phyloP scores from a whole-genome alignment of 2,888 invertebrate species.

The Mesorhabditis spiculigera region DNA sequence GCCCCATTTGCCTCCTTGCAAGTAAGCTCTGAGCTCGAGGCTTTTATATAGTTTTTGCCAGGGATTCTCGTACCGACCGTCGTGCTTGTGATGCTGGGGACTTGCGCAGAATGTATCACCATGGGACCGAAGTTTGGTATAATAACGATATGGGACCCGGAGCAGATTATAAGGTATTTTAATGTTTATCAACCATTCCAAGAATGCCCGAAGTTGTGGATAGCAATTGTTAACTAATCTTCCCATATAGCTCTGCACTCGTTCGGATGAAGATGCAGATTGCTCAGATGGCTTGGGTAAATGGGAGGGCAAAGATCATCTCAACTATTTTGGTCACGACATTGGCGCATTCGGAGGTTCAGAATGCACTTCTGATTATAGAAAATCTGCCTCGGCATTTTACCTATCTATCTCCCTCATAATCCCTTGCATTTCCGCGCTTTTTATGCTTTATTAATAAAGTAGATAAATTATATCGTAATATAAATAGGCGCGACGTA shows the following conservation, averaged over 20 bases:
- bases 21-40: slow-evolving; percentile 7
- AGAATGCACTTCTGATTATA: neutral
- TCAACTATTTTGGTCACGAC: slow-evolving; percentile 15
- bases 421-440: too few species aligned
- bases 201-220: too few species aligned
- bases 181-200: neutral
- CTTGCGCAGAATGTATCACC: slow-evolving; percentile 19
- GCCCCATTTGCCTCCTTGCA: slow-evolving; percentile 31
- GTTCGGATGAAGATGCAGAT: slow-evolving; percentile 17
- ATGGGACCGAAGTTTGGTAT: slow-evolving; percentile 25
- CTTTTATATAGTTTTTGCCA: neutral
- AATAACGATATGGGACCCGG: slow-evolving; percentile 17
- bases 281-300: slow-evolving; percentile 14
- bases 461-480: too few species aligned
- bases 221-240: neutral
- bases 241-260: slow-evolving; percentile 9
- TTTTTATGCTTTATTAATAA: too few species aligned
- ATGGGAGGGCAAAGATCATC: slow-evolving; percentile 15
- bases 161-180: slow-evolving; percentile 9
- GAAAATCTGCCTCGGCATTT: neutral
- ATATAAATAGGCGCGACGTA: too few species aligned
- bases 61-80: neutral
- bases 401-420: too few species aligned
- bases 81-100: slow-evolving; percentile 10
- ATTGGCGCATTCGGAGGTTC: neutral